A percentile compares a stretch with the other conserved stretches of the same genome.
Conservation (phyloP, 2,888 invertebrate genomes). For the Eugnorisma glareosa region DNA sequence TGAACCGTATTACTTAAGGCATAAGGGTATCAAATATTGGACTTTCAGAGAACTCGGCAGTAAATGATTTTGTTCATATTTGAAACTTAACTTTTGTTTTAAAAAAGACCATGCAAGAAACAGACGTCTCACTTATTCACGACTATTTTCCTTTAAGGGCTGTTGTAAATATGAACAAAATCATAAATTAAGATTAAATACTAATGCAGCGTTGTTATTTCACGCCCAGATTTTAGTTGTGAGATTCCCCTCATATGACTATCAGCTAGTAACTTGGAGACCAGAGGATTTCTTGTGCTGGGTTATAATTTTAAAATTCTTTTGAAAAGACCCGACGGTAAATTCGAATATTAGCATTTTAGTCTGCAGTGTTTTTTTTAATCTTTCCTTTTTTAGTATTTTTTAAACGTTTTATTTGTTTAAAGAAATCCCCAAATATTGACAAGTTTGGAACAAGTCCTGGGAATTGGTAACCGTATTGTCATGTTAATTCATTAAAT, state of each 20-base stretch:
- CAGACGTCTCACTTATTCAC: background rate
- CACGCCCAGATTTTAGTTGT: slow-evolving; percentile 44
- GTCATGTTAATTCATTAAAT: background rate
- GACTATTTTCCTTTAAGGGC: background rate
- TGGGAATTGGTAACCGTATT: background rate
- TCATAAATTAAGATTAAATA: slow-evolving; percentile 53
- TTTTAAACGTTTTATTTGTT: background rate
- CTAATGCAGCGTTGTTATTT: slow-evolving; percentile 57
- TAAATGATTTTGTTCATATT: slow-evolving; percentile 58
- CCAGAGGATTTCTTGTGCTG: background rate
- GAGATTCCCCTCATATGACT: background rate
- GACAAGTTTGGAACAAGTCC: background rate
- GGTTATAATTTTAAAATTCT: background rate
- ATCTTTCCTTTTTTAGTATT: background rate
- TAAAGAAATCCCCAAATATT: background rate
- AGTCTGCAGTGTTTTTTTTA: background rate
- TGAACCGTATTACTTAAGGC: no score
- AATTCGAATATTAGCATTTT: background rate
- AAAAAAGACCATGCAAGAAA: background rate
- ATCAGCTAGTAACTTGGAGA: background rate
- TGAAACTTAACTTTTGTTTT: background rate
- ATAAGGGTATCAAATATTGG: no score
- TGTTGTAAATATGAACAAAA: slow-evolving; percentile 53
- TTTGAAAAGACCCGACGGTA: background rate
- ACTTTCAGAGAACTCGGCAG: no score